phyloP scores from a whole-genome alignment of 2,113 vertebrate genomes.

The Otis tarda region DNA sequence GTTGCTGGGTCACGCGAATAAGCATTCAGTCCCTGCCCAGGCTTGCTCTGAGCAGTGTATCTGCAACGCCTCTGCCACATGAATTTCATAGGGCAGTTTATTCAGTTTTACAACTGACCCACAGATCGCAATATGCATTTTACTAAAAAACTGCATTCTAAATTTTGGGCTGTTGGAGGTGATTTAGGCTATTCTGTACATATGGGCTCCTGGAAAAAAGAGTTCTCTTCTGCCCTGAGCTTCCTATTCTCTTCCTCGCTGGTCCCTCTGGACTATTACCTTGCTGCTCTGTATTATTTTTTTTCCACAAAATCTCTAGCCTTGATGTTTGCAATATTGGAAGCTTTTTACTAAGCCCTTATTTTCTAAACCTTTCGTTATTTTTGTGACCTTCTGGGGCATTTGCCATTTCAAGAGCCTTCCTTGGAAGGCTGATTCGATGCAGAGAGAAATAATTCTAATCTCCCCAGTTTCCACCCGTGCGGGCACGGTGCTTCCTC shows the following conservation, averaged over 20 bases:
- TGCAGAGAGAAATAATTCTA: background rate
- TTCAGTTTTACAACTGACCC: background rate
- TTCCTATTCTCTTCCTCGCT: background rate
- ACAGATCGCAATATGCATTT: background rate
- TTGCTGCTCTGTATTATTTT: background rate
- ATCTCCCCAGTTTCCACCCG: background rate
- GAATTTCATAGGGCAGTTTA: background rate
- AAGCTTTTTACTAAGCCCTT: background rate
- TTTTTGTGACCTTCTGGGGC: constrained; percentile 5
- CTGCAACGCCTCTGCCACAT: background rate
- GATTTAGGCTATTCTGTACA: background rate
- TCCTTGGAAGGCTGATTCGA: background rate
- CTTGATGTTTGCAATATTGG: background rate
- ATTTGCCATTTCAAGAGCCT: background rate
- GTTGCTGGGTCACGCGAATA: background rate
- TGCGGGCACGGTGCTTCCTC: fast-evolving
- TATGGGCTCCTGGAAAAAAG: background rate
- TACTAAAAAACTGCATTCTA: background rate
- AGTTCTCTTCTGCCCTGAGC: background rate
- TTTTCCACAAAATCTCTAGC: background rate
- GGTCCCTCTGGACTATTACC: background rate
- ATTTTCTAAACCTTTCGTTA: constrained; percentile 7
- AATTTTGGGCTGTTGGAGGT: background rate
- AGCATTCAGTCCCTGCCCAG: background rate
- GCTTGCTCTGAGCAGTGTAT: background rate